Conservation (phyloP, 2,113 vertebrate species). For the Strix uralensis region DNA sequence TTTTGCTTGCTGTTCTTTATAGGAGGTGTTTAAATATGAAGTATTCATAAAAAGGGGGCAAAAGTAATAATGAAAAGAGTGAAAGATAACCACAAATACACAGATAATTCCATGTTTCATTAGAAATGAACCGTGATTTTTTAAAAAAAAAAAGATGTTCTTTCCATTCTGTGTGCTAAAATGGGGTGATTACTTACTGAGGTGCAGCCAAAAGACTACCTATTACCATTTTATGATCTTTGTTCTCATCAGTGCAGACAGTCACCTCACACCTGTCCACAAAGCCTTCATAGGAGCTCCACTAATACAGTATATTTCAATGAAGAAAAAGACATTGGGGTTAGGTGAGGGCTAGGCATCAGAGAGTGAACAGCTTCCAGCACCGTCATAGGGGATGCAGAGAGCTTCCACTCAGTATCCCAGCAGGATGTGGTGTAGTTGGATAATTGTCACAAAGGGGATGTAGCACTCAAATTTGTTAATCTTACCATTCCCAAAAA, state of each 20-base stretch:
- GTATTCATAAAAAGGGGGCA: not conserved
- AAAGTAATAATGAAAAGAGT: not conserved
- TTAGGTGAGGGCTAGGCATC: not conserved
- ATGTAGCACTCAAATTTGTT: not conserved
- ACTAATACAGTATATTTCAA: not conserved
- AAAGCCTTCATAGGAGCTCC: not conserved
- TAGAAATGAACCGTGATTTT: not conserved
- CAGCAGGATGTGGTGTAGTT: not conserved
- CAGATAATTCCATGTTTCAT: not conserved
- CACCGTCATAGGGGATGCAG: fast-evolving
- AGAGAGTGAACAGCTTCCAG: not conserved
- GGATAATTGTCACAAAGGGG: not conserved
- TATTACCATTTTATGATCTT: not conserved
- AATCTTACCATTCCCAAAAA: not conserved
- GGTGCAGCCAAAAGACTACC: not conserved
- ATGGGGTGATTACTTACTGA: not conserved
- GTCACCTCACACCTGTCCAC: not conserved
- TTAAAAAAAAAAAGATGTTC: not conserved
- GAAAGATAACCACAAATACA: not conserved
- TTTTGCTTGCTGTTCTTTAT: not conserved
- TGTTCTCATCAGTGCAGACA: not conserved
- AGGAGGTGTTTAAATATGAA: not conserved
- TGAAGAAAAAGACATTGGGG: not conserved
- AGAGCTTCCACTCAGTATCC: not conserved
- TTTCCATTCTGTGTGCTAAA: not conserved